A percentile compares a stretch with the other conserved stretches of the same genome.
phyloP scores from a whole-genome alignment of 92 coral and sea anemone genomes.

The Epizoanthus scotinus region DNA sequence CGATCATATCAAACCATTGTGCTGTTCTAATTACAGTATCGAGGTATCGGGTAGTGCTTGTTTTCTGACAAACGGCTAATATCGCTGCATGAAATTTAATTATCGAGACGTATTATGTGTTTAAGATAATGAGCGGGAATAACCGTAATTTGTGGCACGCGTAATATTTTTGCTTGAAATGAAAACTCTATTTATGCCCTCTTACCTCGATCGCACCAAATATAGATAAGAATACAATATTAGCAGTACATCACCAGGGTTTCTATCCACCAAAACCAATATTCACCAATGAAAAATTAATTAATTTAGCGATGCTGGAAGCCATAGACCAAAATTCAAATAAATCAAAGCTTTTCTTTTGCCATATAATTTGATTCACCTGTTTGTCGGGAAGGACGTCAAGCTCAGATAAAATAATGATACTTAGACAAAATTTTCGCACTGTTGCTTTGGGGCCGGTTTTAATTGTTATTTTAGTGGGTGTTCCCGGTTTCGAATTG shows the following conservation, averaged over 20 bases:
- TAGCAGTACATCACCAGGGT: slow-evolving; percentile 17
- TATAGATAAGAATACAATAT: slow-evolving; percentile 1
- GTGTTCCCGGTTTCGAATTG: slow-evolving; percentile 22
- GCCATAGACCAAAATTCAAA: slow-evolving; percentile 35
- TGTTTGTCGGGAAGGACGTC: slow-evolving; percentile 50
- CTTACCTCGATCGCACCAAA: slow-evolving; percentile 9
- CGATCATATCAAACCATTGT: slow-evolving; percentile 51
- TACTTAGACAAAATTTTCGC: slow-evolving; percentile 39
- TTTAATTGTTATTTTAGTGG: slow-evolving; percentile 72
- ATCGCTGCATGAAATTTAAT: slow-evolving; percentile 73
- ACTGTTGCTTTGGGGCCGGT: slow-evolving; percentile 60
- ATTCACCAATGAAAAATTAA: slow-evolving; percentile 23
- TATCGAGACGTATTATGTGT: slow-evolving; percentile 58
- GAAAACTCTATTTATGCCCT: slow-evolving; percentile 10
- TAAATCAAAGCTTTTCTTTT: slow-evolving; percentile 50
- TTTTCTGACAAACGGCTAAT: slow-evolving; percentile 76
- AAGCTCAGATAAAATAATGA: slow-evolving; percentile 59
- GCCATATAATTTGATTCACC: slow-evolving; percentile 58
- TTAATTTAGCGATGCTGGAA: slow-evolving; percentile 7
- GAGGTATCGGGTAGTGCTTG: slow-evolving; percentile 54
- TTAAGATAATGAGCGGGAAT: slow-evolving; percentile 52
- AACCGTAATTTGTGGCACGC: slow-evolving; percentile 66
- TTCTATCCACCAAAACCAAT: background rate
- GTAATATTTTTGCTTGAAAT: slow-evolving; percentile 26
- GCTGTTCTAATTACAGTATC: slow-evolving; percentile 69